These are phyloP conservation scores for Escarpia spicata DNA, from an alignment of 2,888 invertebrate species.

Conservation along the genomic window DNA sequence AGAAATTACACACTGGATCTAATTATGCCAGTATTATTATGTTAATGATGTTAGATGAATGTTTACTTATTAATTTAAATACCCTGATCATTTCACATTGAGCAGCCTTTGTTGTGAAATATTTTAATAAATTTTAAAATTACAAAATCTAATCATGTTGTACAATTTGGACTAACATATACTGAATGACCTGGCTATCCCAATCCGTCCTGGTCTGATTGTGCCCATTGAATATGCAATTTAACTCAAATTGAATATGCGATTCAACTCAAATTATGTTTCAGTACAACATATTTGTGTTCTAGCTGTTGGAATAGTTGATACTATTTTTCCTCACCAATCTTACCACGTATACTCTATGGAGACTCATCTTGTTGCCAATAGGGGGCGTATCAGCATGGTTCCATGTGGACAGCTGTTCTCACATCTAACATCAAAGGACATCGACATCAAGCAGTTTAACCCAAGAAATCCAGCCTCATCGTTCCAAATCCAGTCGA, in stretches of 20 bases:
- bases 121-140: not conserved
- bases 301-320: too few species aligned
- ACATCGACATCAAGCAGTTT: constrained; percentile 45
- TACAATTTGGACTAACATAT: too few species aligned
- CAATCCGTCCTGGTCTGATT: too few species aligned
- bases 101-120: not conserved
- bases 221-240: too few species aligned
- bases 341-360: too few species aligned
- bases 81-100: not conserved
- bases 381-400: constrained; percentile 4
- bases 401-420: not conserved
- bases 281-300: too few species aligned
- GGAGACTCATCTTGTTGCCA: not conserved
- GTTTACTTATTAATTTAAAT: not conserved
- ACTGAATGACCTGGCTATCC: too few species aligned
- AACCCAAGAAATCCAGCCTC: constrained; percentile 53
- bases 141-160: not conserved
- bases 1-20: not conserved
- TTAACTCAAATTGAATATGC: too few species aligned
- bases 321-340: too few species aligned
- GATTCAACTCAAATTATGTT: too few species aligned
- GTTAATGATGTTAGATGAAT: not conserved
- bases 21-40: not conserved
- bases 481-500: constrained; percentile 50
- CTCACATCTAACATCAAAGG: not conserved